A percentile compares a stretch with the other conserved stretches of the same genome.
Conservation (phyloP, 2,797 vertebrate species). For the Oreochromis mossambicus region DNA sequence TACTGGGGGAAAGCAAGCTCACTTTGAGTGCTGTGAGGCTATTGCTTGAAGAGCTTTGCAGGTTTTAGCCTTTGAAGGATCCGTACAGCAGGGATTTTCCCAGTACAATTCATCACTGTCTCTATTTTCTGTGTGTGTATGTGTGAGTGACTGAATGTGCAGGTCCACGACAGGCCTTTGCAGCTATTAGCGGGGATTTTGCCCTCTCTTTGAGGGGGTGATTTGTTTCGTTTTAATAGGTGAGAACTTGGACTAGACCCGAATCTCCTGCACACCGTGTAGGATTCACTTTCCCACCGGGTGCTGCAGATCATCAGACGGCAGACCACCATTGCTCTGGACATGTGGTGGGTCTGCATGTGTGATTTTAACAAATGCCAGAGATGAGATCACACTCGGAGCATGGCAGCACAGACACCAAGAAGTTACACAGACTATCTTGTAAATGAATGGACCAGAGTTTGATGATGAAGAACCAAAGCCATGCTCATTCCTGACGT, state of each 20-base stretch:
- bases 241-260: slow-evolving; percentile 61
- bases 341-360: slow-evolving; percentile 25
- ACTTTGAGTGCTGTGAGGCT: slow-evolving; percentile 27
- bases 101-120: slow-evolving; percentile 54
- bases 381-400: slow-evolving; percentile 41
- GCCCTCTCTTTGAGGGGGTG: slow-evolving; percentile 57
- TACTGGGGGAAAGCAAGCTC: slow-evolving; percentile 13
- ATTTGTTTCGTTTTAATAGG: slow-evolving; percentile 64
- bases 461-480: neutral
- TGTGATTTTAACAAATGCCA: neutral
- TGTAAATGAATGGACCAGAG: neutral
- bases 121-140: slow-evolving; percentile 32
- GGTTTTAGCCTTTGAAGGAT: slow-evolving; percentile 60
- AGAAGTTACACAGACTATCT: slow-evolving; percentile 1
- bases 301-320: slow-evolving; percentile 43
- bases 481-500: neutral
- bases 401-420: neutral
- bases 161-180: slow-evolving; percentile 28
- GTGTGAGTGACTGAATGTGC: slow-evolving; percentile 4
- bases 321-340: slow-evolving; percentile 48
- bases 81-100: slow-evolving; percentile 56
- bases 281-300: slow-evolving; percentile 33
- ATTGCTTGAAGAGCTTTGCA: slow-evolving; percentile 70
- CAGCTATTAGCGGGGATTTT: slow-evolving; percentile 42
- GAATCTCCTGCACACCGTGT: slow-evolving; percentile 33